Base-by-base conservation (phyloP, 2,113 vertebrate species). In the pig (Sus scrofa) region DNA sequence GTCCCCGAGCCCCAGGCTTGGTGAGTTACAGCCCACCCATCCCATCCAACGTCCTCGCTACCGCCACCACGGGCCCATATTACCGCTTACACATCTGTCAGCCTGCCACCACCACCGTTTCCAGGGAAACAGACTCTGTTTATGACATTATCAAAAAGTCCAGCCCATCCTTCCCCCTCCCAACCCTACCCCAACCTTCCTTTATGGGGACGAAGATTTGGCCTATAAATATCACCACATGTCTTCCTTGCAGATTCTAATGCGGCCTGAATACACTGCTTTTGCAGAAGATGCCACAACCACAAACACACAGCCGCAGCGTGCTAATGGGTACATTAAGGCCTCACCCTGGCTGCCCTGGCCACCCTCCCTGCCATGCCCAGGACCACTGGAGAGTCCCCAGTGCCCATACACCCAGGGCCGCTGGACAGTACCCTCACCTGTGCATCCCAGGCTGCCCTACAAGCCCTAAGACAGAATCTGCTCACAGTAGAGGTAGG, bases 91-190 rank as follows among this genome's bases (percentile, higher is more conserved):
- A 58, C 94, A 93, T 95, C 97, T 95, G 97, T 94, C 96, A 96
- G 89, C 78, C 91, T 34, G 74, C 16, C 74, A 78, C 73, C 77
- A 6, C 91, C 89, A 62, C 87, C 1, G 79, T 97, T 96, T 97
- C 97, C 96, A 91, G 89, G 96, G 91, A 97, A 74, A 96, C 86
- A 86, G 83, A 75, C 89, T 93, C 91, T 37, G 3, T 98, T 97
- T 97, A 95, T 87, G 79, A 95, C 94, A 96, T 96, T 98, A 97
- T 92, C 93, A 95, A 56, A 74, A 95, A 82, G 89, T 87, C 95
- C 27, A 1, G 86, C 94, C 86, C 63, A 44, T 54, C 77, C 92
- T 20, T 63, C 54, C 62, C 11, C 67, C 19, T 81, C 70, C 96
- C 52, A 39, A 30, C 2, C 20, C 79, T 50, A 11, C 54, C n/a